A percentile compares a stretch with the other conserved stretches of the same genome.
Conservation (phyloP, 2,797 vertebrate species). For the Emydoidea blandingii region DNA sequence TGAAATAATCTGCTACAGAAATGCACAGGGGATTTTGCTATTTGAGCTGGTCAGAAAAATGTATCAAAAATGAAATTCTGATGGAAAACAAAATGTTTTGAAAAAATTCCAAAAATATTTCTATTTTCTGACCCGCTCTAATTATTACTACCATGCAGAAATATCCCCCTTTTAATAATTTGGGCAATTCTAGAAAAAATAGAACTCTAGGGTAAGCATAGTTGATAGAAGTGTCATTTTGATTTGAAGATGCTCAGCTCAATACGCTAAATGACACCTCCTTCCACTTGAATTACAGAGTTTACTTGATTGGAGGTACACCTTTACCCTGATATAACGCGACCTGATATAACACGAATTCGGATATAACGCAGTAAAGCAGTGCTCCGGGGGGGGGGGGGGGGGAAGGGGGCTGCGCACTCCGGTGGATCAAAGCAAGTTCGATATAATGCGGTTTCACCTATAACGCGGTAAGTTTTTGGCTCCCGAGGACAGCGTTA, state of each 20-base stretch:
- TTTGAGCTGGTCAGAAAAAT: not conserved
- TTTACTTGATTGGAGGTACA: not conserved
- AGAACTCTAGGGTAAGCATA: not conserved
- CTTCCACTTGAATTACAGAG: not conserved
- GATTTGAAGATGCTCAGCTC: not conserved
- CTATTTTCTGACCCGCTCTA: not conserved
- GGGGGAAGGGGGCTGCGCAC: too few species aligned
- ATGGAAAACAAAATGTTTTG: not conserved
- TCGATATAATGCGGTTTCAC: too few species aligned
- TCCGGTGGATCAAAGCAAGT: too few species aligned
- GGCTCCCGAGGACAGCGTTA: too few species aligned
- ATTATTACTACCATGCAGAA: not conserved
- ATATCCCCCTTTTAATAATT: not conserved
- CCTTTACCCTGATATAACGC: too few species aligned
- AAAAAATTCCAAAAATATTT: not conserved
- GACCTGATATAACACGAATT: too few species aligned
- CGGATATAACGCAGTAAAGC: too few species aligned
- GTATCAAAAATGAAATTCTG: not conserved
- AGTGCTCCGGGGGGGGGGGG: too few species aligned
- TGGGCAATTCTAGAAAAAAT: not conserved
- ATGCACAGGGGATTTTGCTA: not conserved
- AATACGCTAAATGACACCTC: not conserved
- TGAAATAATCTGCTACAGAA: not conserved
- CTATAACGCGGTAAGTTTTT: too few species aligned
- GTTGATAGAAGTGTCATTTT: conserved; percentile 20